Percentiles rank a stretch among this genome's conserved stretches.
phyloP scores from a whole-genome alignment of 2,888 invertebrate genomes.

The Thecophora atra region DNA sequence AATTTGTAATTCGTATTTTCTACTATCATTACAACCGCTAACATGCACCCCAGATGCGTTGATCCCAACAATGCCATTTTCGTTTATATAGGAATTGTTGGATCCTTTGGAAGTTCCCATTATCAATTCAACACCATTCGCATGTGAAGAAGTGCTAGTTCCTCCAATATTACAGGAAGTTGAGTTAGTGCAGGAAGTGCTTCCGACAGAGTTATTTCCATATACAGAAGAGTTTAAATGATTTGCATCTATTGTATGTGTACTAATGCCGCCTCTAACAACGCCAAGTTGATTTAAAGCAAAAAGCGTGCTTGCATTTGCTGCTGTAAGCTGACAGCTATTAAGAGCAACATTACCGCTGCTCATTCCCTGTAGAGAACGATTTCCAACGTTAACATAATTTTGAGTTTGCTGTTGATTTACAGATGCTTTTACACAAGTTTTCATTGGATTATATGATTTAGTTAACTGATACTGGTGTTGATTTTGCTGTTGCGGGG shows the following conservation, averaged over 20 bases:
- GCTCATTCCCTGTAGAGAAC: constrained; percentile 47
- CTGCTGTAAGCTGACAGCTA: constrained; percentile 45
- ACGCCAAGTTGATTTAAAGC: constrained; percentile 45
- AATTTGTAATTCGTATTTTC: constrained; percentile 52
- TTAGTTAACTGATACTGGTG: constrained; percentile 56
- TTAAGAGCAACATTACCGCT: constrained; percentile 49
- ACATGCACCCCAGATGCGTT: constrained; percentile 39
- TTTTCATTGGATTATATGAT: constrained; percentile 54
- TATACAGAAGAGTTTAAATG: constrained; percentile 24
- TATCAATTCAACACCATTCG: constrained; percentile 27
- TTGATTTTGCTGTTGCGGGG: constrained; percentile 47
- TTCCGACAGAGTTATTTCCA: constrained; percentile 18
- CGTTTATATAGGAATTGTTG: constrained; percentile 47
- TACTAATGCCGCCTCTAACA: constrained; percentile 36
- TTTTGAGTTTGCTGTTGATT: constrained; percentile 46
- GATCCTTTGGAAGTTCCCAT: constrained; percentile 27
- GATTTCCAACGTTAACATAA: constrained; percentile 51
- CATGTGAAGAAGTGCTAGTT: constrained; percentile 33
- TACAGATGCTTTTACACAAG: constrained; percentile 51
- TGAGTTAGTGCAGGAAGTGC: constrained; percentile 34
- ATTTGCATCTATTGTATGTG: constrained; percentile 41
- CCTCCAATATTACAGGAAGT: constrained; percentile 18
- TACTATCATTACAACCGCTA: constrained; percentile 52
- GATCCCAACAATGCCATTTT: constrained; percentile 46
- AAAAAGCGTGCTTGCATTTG: constrained; percentile 48